Evolutionary conservation across 2,113 vertebrate species (phyloP).

Genomic region (Apeltes quadracus): DNA sequence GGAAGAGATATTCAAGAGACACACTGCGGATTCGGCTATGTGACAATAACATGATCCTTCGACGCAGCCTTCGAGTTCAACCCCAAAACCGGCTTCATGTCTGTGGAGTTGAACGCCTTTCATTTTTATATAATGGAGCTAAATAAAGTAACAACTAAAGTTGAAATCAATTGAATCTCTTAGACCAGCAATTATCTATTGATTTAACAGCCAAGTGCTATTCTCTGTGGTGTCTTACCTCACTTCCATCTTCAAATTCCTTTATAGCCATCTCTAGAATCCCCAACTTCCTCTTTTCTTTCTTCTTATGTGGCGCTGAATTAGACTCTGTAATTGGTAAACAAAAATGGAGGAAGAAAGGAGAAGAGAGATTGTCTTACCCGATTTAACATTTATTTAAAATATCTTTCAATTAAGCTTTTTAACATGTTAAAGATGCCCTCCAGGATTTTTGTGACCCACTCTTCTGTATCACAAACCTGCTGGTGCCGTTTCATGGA

Average conservation of each 20-base stretch:
- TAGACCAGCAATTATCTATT: neutral
- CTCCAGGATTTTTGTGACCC: neutral
- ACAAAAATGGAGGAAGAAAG: neutral
- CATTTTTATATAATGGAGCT: neutral
- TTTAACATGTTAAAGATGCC: neutral
- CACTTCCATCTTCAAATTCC: constrained; percentile 78
- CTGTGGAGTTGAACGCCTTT: neutral
- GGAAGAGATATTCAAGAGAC: neutral
- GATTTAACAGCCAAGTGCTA: neutral
- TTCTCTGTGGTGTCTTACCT: constrained; percentile 48
- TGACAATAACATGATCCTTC: neutral
- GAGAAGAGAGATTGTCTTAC: neutral
- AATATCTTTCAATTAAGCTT: neutral
- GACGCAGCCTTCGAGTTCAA: neutral
- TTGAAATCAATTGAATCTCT: neutral
- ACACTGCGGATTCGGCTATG: neutral
- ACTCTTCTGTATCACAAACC: constrained; percentile 20
- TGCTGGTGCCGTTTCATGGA: constrained; percentile 18
- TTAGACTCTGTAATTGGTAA: constrained; percentile 33
- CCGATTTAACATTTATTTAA: neutral
- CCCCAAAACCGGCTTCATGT: neutral
- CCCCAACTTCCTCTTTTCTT: constrained; percentile 59
- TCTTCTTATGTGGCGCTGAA: constrained; percentile 31
- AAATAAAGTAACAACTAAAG: neutral
- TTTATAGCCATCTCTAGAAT: constrained; percentile 75